These are phyloP conservation scores for Heteractis magnifica DNA, from an alignment of 92 coral and sea anemone genomes.

Conservation along the genomic window DNA sequence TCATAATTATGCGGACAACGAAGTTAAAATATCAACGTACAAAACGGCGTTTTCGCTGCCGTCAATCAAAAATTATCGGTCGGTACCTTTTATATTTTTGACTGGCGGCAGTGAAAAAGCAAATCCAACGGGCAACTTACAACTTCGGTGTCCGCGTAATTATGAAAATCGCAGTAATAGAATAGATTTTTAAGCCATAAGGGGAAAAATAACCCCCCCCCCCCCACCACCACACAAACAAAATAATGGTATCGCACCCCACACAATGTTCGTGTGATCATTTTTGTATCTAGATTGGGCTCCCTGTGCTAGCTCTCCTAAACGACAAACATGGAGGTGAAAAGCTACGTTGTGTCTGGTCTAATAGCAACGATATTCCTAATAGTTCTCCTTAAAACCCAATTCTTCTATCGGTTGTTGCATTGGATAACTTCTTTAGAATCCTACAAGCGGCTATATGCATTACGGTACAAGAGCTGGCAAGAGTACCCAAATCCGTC, in stretches of 20 bases:
- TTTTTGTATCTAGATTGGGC: not conserved
- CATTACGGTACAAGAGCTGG: not conserved
- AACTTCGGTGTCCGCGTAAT: too few species aligned
- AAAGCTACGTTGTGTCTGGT: not conserved
- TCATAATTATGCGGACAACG: too few species aligned
- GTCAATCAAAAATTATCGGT: too few species aligned
- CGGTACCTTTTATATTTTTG: too few species aligned
- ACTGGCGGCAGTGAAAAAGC: too few species aligned
- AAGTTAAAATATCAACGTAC: too few species aligned
- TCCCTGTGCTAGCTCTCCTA: not conserved
- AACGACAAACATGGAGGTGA: not conserved
- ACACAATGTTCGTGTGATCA: not conserved
- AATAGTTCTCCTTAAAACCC: not conserved
- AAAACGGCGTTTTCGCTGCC: too few species aligned
- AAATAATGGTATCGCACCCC: not conserved
- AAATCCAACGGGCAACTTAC: too few species aligned
- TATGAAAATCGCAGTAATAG: too few species aligned
- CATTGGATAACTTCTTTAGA: not conserved
- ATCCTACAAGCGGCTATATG: conserved; percentile 8
- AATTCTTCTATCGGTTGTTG: not conserved
- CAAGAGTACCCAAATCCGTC: conserved; percentile 2
- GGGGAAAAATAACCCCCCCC: too few species aligned
- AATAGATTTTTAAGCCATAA: too few species aligned
- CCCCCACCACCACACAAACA: too few species aligned
- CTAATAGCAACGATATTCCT: not conserved